phyloP scores from a whole-genome alignment of 2,113 vertebrate species.

The Atrichornis clamosus region DNA sequence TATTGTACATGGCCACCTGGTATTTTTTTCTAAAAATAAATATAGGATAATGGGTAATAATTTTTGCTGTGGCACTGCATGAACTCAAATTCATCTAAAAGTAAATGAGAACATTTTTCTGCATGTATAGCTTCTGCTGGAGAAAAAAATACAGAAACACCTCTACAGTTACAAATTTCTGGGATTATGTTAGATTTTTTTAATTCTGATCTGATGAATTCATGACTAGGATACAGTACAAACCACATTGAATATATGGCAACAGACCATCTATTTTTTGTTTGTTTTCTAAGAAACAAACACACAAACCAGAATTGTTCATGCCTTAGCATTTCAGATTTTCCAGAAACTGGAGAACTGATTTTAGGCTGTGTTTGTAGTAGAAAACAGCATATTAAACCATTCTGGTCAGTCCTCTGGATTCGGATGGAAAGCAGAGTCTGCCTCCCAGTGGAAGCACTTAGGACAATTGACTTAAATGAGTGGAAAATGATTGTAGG shows the following conservation, averaged over 20 bases:
- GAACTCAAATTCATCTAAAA: neutral
- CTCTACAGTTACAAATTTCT: neutral
- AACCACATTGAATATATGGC: neutral
- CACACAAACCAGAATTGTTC: neutral
- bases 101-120: neutral
- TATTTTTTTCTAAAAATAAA: neutral
- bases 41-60: neutral
- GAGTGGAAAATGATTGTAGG: neutral
- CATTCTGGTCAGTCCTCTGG: neutral
- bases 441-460: slow-evolving; percentile 49
- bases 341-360: neutral
- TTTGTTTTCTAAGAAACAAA: neutral
- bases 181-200: neutral
- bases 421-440: neutral
- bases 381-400: neutral
- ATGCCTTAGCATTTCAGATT: neutral
- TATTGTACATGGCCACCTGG: neutral
- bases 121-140: neutral
- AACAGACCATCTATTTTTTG: neutral
- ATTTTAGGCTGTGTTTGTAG: neutral
- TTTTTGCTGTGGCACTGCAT: neutral
- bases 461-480: neutral
- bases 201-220: neutral
- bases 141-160: neutral
- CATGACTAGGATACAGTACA: neutral